Evolutionary conservation across 1,140 invertebrate genomes (phyloP).

Genomic region (Pinna nobilis): DNA sequence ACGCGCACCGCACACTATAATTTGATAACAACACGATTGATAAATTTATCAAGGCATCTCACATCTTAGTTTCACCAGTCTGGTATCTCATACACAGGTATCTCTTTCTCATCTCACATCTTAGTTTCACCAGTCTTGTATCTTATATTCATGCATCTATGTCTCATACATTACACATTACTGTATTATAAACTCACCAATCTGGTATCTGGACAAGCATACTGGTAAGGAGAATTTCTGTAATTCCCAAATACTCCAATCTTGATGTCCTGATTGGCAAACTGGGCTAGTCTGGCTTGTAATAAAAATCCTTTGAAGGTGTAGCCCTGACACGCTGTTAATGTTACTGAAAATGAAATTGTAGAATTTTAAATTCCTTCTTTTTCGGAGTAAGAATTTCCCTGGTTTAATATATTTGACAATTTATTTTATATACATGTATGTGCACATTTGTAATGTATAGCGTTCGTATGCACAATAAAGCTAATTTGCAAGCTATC

Average conservation of each 20-base stretch:
- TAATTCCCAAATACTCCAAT: constrained; percentile 44
- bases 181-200: constrained; percentile 20
- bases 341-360: constrained; percentile 25
- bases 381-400: too few species aligned
- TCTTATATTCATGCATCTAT: background rate
- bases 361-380: too few species aligned
- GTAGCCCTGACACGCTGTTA: constrained; percentile 29
- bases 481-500: background rate
- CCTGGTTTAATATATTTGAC: background rate
- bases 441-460: background rate
- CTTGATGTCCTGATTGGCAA: constrained; percentile 37
- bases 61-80: too few species aligned
- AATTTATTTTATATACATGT: background rate
- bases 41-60: background rate
- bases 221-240: constrained; percentile 34
- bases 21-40: background rate
- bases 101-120: too few species aligned
- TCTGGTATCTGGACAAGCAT: constrained; percentile 37
- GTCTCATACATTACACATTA: background rate
- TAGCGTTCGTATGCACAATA: background rate
- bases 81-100: too few species aligned
- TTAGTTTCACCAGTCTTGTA: too few species aligned
- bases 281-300: constrained; percentile 33
- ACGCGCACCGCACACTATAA: background rate
- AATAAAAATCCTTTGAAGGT: constrained; percentile 36